Conservation (phyloP, 1,140 invertebrate genomes). For the Zaprionus gabonicus region DNA sequence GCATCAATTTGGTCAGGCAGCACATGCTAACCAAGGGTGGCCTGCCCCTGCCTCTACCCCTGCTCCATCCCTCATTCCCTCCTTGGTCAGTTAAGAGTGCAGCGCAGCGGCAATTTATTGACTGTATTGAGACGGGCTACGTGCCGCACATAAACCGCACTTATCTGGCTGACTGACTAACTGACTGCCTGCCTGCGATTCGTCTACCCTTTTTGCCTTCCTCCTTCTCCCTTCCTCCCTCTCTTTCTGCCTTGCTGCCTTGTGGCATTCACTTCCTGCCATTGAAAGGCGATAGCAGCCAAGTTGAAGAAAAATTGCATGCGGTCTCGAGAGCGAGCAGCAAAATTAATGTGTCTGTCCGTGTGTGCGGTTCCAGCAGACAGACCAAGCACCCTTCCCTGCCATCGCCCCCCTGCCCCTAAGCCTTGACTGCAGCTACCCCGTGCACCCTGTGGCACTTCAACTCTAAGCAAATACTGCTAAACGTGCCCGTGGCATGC, state of each 20-base stretch:
- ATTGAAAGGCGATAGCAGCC: conserved; percentile 73
- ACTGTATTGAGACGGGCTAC: conserved; percentile 77
- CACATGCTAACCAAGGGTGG: conserved; percentile 30
- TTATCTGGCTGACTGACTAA: conserved; percentile 80
- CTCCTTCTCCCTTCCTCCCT: background rate
- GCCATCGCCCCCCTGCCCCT: conserved; percentile 5
- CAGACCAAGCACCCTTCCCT: conserved; percentile 2
- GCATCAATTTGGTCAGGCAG: conserved; percentile 49
- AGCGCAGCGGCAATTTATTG: conserved; percentile 71
- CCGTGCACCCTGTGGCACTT: background rate
- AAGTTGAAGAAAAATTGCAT: conserved; percentile 76
- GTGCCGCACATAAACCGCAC: conserved; percentile 80
- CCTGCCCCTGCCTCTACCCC: background rate
- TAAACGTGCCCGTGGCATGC: conserved; percentile 68
- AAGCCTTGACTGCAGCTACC: conserved; percentile 11
- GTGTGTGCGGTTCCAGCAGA: conserved; percentile 41
- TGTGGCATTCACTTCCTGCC: conserved; percentile 54
- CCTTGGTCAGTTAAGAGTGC: conserved; percentile 58
- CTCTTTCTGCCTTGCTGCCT: background rate
- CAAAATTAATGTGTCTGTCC: conserved; percentile 79
- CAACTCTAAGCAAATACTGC: conserved; percentile 69
- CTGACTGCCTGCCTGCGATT: conserved; percentile 47
- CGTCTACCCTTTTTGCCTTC: conserved; percentile 7
- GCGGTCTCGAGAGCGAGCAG: conserved; percentile 75
- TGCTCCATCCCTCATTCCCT: background rate